Evolutionary conservation across 2,888 invertebrate species (phyloP).

Genomic region (Diaperis boleti): DNA sequence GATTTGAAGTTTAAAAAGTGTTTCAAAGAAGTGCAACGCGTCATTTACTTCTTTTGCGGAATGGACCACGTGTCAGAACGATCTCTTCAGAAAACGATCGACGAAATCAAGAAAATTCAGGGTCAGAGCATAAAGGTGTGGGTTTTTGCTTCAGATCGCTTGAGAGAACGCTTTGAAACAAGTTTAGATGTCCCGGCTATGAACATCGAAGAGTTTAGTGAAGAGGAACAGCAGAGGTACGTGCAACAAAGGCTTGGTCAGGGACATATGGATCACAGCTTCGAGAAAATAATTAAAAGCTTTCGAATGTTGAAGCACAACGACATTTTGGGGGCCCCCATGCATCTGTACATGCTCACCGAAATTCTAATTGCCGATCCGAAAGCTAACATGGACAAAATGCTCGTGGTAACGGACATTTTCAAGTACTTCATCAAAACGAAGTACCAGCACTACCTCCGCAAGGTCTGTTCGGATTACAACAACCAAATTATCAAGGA

Average conservation of each 20-base stretch:
- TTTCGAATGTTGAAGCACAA: constrained; percentile 23
- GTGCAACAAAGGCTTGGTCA: neutral
- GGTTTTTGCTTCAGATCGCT: constrained; percentile 18
- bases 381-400: constrained; percentile 3
- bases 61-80: constrained; percentile 12
- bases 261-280: neutral
- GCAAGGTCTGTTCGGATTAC: neutral
- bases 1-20: constrained; percentile 6
- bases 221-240: constrained; percentile 24
- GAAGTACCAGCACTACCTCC: constrained; percentile 14
- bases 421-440: constrained; percentile 16
- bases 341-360: constrained; percentile 28
- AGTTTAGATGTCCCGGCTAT: constrained; percentile 1
- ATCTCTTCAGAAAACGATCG: neutral
- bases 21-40: constrained; percentile 1
- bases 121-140: constrained; percentile 3
- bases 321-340: constrained; percentile 13
- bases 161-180: constrained; percentile 4
- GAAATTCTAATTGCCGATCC: constrained; percentile 25
- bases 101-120: neutral
- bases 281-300: constrained; percentile 9
- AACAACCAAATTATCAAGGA: constrained; percentile 21
- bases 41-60: constrained; percentile 11
- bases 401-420: constrained; percentile 22
- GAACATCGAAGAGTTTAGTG: constrained; percentile 21